phyloP scores from a whole-genome alignment of 2,113 vertebrate genomes.

The Cygnus buccinator region DNA sequence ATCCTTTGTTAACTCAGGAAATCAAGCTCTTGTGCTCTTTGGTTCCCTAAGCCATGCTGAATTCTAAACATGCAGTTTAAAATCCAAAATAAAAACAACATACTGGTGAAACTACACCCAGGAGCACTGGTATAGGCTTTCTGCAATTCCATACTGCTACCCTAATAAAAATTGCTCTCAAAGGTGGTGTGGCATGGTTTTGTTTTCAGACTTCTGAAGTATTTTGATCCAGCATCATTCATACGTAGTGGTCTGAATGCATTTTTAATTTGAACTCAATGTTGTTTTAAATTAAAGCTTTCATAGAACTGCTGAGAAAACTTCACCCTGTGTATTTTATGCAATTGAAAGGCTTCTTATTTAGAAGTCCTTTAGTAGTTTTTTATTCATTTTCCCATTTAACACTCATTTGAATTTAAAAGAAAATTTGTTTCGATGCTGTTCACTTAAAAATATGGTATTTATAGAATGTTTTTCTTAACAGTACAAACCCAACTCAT shows the following conservation, averaged over 20 bases:
- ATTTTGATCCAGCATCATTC: accelerated
- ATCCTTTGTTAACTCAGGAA: slow-evolving; percentile 71
- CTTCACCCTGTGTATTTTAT: accelerated
- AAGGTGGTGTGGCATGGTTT: slow-evolving; percentile 64
- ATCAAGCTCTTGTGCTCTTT: slow-evolving; percentile 46
- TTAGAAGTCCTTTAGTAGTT: background rate
- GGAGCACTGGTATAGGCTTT: slow-evolving; percentile 71
- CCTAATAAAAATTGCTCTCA: slow-evolving; percentile 81
- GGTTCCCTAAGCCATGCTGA: slow-evolving; percentile 66
- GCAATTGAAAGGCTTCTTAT: background rate
- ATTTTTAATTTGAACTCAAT: background rate
- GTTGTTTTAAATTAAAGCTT: background rate
- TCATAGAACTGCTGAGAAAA: background rate
- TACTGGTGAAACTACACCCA: slow-evolving; percentile 44
- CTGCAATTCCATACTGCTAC: slow-evolving; percentile 77
- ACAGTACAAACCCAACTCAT: accelerated
- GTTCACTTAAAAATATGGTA: background rate
- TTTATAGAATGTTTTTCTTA: background rate
- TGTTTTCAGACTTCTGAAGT: background rate
- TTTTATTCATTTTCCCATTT: background rate
- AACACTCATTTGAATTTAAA: background rate
- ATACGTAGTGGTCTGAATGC: background rate
- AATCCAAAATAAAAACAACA: slow-evolving; percentile 6
- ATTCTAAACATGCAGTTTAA: slow-evolving; percentile 45
- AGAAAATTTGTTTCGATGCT: background rate